Evolutionary conservation across 2,113 vertebrate species (phyloP).

Genomic region (Mormyrus lacerda): DNA sequence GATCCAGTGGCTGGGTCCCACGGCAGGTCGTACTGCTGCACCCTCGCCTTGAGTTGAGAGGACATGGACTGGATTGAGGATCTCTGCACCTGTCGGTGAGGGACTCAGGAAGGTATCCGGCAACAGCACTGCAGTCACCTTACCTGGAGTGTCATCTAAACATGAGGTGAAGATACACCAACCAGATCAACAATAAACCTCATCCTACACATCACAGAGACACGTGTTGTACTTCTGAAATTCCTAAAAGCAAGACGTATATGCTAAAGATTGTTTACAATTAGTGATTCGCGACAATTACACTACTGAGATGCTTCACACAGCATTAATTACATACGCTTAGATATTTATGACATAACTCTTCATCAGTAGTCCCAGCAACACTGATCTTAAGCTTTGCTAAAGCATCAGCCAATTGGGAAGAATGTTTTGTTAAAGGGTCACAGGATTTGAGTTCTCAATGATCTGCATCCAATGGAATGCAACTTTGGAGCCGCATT

Average conservation of each 20-base stretch:
- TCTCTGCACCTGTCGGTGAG: constrained; percentile 18
- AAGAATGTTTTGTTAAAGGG: background rate
- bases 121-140: background rate
- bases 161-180: background rate
- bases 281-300: background rate
- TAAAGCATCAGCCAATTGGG: background rate
- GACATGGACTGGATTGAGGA: constrained; percentile 48
- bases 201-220: background rate
- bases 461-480: background rate
- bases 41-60: constrained; percentile 47
- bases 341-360: background rate
- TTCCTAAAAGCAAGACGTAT: background rate
- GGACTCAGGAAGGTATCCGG: background rate
- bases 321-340: background rate
- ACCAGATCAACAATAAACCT: background rate
- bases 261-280: background rate
- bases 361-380: background rate
- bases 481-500: background rate
- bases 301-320: background rate
- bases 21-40: constrained; percentile 53
- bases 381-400: background rate
- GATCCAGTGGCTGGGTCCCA: constrained; percentile 63
- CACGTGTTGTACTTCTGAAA: background rate
- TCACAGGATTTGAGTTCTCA: background rate
- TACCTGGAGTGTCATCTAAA: background rate